A percentile compares a stretch with the other conserved stretches of the same genome.
Conservation (phyloP, 2,113 vertebrate species). For the Mobula birostris region DNA sequence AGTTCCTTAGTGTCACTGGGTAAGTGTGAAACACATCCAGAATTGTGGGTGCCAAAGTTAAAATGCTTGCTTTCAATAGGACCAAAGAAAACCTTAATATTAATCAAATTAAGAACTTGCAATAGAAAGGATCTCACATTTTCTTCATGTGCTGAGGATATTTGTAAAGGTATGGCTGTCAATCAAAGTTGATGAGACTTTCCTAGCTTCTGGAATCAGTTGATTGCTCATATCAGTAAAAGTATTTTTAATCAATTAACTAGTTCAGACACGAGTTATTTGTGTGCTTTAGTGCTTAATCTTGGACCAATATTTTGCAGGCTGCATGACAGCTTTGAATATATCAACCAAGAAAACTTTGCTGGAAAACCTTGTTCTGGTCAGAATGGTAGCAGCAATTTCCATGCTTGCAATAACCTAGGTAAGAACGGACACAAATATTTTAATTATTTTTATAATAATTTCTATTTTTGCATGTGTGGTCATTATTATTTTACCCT, state of each 20-base stretch:
- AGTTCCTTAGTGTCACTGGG: background rate
- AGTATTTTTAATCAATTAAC: background rate
- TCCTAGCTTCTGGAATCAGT: background rate
- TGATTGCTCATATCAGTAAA: background rate
- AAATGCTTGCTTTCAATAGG: background rate
- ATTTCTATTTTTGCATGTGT: slow-evolving; percentile 39
- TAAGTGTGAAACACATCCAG: background rate
- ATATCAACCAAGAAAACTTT: slow-evolving; percentile 64
- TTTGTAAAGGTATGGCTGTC: background rate
- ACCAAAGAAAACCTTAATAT: background rate
- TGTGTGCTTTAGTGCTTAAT: background rate
- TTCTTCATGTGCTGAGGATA: background rate
- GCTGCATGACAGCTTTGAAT: slow-evolving; percentile 78
- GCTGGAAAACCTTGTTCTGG: slow-evolving; percentile 55
- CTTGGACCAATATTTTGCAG: slow-evolving; percentile 46
- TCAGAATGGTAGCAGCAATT: slow-evolving; percentile 57
- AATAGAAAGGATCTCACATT: background rate
- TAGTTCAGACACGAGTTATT: background rate
- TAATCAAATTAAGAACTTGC: background rate
- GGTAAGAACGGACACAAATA: slow-evolving; percentile 52
- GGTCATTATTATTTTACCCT: slow-evolving; percentile 41
- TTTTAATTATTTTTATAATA: slow-evolving; percentile 39
- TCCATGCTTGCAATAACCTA: slow-evolving; percentile 62
- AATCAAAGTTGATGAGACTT: background rate
- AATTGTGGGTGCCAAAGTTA: background rate